Base-by-base conservation (phyloP, 1,140 invertebrate genomes). In the Listronotus oregonensis region DNA sequence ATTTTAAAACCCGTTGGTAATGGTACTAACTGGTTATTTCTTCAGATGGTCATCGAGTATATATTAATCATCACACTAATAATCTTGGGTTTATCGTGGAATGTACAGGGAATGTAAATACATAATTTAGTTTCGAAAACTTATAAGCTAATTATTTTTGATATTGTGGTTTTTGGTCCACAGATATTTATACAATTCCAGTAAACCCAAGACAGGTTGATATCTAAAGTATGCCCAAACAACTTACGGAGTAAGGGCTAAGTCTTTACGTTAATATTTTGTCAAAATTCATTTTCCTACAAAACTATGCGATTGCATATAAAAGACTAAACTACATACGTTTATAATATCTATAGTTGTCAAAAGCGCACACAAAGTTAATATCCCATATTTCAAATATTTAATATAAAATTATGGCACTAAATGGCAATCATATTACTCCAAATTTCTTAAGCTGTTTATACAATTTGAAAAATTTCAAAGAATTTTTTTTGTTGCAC, bases 111-210 rank as follows among this genome's bases (percentile, higher is more conserved):
- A 73, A 73, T 73, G 72, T 69, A 54, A 54, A 64, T 57, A 61
- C 31, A 31, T 68, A 39, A 27, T 51, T 60, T 61, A 42, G 54
- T 54, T 63, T 64, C 64, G 65, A 57, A 60, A 65, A 55, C 14
- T 40, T 44, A 58, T 60, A 49, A 56, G 46, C 39, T 61, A 62
- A 42, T 37, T 55, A 42, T 54, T 64, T 64, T 56, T 69, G 59
- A 70, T 73, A 70, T 73, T 72, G 70, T 73, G 70, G 70, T 66
- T 70, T 50, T 68, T 74, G 73, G 73, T 74, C 73, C 73, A 72
- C 71, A 46, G 51, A 61, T 17, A 51, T 60, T 51, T 65, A 51
- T 59, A 64, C 69, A 50, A 67, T 71, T 65, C 68, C 39, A 39
- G 63, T 71, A 71, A 71, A 71, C 70, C 70, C 66, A 66, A 68